Conservation (phyloP, 2,888 invertebrate species). For the Dryobotodes eremita region DNA sequence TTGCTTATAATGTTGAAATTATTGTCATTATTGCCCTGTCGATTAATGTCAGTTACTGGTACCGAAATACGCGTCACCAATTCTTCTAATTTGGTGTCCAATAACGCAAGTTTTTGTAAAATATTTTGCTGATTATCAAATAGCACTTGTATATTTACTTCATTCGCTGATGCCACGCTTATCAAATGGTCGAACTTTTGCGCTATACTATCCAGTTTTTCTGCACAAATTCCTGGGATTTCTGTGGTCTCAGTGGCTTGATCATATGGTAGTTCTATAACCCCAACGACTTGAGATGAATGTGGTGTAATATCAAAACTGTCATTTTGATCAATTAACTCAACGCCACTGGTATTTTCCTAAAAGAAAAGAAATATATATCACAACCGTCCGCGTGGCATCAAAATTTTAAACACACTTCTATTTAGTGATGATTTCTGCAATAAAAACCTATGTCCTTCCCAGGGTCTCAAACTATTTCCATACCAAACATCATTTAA, state of each 20-base stretch:
- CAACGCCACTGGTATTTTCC: conserved; percentile 8
- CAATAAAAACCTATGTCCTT: not conserved
- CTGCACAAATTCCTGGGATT: conserved; percentile 4
- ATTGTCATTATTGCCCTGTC: not conserved
- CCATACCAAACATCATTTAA: not conserved
- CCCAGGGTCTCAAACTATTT: not conserved
- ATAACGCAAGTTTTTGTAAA: conserved; percentile 7
- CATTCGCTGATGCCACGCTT: conserved; percentile 7
- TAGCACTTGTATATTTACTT: conserved; percentile 8
- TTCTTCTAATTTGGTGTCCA: conserved; percentile 16
- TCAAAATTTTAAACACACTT: not conserved
- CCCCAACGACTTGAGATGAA: not conserved
- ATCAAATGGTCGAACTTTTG: conserved; percentile 17
- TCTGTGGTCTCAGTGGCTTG: conserved; percentile 4
- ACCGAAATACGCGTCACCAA: conserved; percentile 15
- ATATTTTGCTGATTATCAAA: conserved; percentile 5
- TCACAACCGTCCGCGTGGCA: conserved; percentile 1
- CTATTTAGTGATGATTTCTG: conserved; percentile 1
- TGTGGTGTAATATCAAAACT: not conserved
- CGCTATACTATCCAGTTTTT: conserved; percentile 5
- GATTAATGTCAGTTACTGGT: conserved; percentile 9
- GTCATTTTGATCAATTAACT: conserved; percentile 3
- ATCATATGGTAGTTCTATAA: too few relatives aligned
- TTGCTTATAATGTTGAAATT: conserved; percentile 9
- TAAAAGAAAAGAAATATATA: conserved; percentile 2